A percentile compares a stretch with the other conserved stretches of the same genome.
Evolutionary conservation across 2,888 invertebrate genomes (phyloP).

Genomic region (Hirtodrosophila duncani): DNA sequence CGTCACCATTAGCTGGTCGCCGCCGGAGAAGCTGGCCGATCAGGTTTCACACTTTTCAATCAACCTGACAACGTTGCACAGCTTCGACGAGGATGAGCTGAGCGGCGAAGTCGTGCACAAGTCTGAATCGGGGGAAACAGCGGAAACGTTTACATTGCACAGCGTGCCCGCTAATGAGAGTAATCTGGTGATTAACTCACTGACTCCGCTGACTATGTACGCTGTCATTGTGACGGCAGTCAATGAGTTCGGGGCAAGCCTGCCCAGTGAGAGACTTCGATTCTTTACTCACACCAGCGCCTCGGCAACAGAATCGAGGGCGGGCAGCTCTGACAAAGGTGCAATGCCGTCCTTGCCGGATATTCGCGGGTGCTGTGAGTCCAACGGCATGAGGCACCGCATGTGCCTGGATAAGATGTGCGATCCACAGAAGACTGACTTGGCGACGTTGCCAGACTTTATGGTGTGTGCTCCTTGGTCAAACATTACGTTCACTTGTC

Average conservation of each 20-base stretch:
- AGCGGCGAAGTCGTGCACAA: slow-evolving; percentile 47
- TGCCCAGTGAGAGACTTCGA: slow-evolving; percentile 86
- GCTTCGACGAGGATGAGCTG: slow-evolving; percentile 81
- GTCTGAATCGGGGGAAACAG: slow-evolving; percentile 61
- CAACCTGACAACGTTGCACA: slow-evolving; percentile 85
- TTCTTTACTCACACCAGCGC: slow-evolving; percentile 82
- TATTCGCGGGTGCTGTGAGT: slow-evolving; percentile 85
- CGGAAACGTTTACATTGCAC: slow-evolving; percentile 31
- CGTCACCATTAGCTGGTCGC: slow-evolving; percentile 85
- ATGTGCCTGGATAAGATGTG: slow-evolving; percentile 89
- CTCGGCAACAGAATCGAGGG: slow-evolving; percentile 79
- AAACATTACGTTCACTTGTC: slow-evolving; percentile 87
- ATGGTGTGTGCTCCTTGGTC: slow-evolving; percentile 95
- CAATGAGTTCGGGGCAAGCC: slow-evolving; percentile 87
- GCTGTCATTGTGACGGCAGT: slow-evolving; percentile 86
- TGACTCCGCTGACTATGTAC: slow-evolving; percentile 90
- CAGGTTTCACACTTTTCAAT: slow-evolving; percentile 84
- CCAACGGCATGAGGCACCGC: slow-evolving; percentile 85
- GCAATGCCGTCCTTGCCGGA: slow-evolving; percentile 86
- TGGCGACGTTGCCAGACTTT: slow-evolving; percentile 83
- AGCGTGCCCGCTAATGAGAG: slow-evolving; percentile 81
- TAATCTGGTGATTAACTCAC: slow-evolving; percentile 81
- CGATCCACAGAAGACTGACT: slow-evolving; percentile 83
- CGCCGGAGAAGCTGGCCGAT: slow-evolving; percentile 83
- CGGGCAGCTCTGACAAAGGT: slow-evolving; percentile 82